Evolutionary conservation across 2,888 invertebrate species (phyloP), one percentile per base, ranked within the genome.

Genomic region (Nomada goodeniana): DNA sequence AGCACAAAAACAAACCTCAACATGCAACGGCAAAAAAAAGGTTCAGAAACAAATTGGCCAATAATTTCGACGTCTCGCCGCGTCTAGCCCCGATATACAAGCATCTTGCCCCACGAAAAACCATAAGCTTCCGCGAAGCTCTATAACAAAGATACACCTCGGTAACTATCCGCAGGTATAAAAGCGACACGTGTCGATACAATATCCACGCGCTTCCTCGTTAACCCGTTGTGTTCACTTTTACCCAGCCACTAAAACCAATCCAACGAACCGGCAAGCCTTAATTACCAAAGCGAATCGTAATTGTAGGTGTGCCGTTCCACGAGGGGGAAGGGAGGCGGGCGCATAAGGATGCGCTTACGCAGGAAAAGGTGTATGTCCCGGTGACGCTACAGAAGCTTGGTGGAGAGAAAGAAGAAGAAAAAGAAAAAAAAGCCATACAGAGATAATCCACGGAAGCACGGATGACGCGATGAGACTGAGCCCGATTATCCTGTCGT

Each of bases 401-500:
- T 59, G 63, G 61, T 72, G 53, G 13, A 26, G 60, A 68, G 15
- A 42, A n/a, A 15, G n/a, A 64, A 5, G 29, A 26, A 57, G 50
- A 29, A 13, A 69, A 61, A 72, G 63, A 55, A 52, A 61, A 72
- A 68, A 60, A 52, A 59, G 29, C 5, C 64, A 71, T 20, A 72
- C 53, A 69, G 73, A 61, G 20, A 76, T 57, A 72, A 42, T 13
- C 52, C 47, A 55, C 60, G 79, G 76, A 76, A 79, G 80, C 29
- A 73, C 79, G 76, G 68, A 83, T 86, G 77, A 70, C 84, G 79
- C 86, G 72, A 93, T 93, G 93, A 91, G 91, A 88, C 89, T 92
- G 72, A 91, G 91, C 79, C 93, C 92, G 76, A 86, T 94, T 92
- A 87, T 92, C 65, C 86, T 93, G 83, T 93, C 93, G 83, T 93